A percentile compares a stretch with the other conserved stretches of the same genome.
These are phyloP conservation scores for Cyanistes caeruleus DNA, from an alignment of 2,113 vertebrate genomes.

Conservation along the genomic window DNA sequence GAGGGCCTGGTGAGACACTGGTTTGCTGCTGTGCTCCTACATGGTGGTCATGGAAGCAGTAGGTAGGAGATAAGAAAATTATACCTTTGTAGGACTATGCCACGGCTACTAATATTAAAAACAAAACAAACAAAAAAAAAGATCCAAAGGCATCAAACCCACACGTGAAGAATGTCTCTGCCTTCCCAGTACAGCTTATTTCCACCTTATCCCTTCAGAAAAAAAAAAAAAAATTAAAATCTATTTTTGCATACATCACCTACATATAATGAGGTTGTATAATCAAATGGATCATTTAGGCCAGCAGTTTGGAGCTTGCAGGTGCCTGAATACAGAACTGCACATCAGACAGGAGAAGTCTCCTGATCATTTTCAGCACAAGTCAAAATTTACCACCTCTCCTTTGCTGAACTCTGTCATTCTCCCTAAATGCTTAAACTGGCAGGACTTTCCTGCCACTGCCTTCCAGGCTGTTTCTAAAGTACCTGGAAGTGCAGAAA, in stretches of 20 bases:
- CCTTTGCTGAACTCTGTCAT: not conserved
- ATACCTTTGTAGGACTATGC: not conserved
- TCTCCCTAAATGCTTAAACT: not conserved
- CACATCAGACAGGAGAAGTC: not conserved
- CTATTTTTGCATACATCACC: conserved; percentile 20
- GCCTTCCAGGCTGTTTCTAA: not conserved
- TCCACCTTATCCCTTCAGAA: not conserved
- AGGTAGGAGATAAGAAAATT: not conserved
- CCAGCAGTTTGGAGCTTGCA: not conserved
- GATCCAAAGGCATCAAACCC: not conserved
- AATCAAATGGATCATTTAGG: not conserved
- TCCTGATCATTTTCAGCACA: not conserved
- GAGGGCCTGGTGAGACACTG: not conserved
- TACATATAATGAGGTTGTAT: not conserved
- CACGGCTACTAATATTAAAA: not conserved
- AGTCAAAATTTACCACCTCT: not conserved
- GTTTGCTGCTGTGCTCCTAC: not conserved
- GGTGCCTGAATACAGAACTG: not conserved
- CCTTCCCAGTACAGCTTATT: not conserved
- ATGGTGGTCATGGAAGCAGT: not conserved
- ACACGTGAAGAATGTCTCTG: rapidly evolving
- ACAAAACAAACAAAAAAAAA: not conserved
- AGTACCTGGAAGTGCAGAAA: not conserved
- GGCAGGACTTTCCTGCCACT: not conserved
- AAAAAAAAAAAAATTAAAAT: not conserved